Conservation (phyloP, 1,140 invertebrate species). For the Micrasema longulum region DNA sequence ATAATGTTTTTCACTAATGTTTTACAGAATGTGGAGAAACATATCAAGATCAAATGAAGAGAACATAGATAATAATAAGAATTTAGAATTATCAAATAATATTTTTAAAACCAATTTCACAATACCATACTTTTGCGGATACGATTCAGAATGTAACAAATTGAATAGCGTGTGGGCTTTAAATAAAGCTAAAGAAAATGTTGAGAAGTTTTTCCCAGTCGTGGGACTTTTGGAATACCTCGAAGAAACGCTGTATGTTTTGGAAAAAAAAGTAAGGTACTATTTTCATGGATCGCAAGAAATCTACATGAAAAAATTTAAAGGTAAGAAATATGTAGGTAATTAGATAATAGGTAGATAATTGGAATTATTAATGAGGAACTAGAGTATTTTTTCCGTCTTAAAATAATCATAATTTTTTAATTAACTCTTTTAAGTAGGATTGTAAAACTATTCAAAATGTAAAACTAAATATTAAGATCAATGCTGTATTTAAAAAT, state of each 20-base stretch:
- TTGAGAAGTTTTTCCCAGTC: slow-evolving; percentile 74
- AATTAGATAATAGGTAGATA: too few species aligned
- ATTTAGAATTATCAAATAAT: neutral
- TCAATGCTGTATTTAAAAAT: too few species aligned
- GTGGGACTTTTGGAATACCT: slow-evolving; percentile 76
- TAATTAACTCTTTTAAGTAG: too few species aligned
- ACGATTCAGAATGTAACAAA: slow-evolving; percentile 72
- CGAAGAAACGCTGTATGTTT: slow-evolving; percentile 70
- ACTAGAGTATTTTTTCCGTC: too few species aligned
- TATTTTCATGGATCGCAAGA: slow-evolving; percentile 71
- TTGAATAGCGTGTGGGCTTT: slow-evolving; percentile 74
- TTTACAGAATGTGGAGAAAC: too few species aligned
- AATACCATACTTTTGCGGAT: slow-evolving; percentile 77
- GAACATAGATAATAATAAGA: too few species aligned
- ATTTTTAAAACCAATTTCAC: slow-evolving; percentile 56
- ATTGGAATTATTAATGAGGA: too few species aligned
- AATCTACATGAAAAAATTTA: slow-evolving; percentile 68
- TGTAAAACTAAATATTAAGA: too few species aligned
- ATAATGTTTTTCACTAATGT: too few species aligned
- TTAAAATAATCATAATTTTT: too few species aligned
- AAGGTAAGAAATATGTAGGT: slow-evolving; percentile 64
- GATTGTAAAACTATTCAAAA: too few species aligned
- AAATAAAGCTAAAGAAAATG: slow-evolving; percentile 73
- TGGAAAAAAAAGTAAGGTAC: slow-evolving; percentile 71
- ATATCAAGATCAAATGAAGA: too few species aligned